phyloP scores from a whole-genome alignment of 2,797 vertebrate species.

The Danio aesculapii region DNA sequence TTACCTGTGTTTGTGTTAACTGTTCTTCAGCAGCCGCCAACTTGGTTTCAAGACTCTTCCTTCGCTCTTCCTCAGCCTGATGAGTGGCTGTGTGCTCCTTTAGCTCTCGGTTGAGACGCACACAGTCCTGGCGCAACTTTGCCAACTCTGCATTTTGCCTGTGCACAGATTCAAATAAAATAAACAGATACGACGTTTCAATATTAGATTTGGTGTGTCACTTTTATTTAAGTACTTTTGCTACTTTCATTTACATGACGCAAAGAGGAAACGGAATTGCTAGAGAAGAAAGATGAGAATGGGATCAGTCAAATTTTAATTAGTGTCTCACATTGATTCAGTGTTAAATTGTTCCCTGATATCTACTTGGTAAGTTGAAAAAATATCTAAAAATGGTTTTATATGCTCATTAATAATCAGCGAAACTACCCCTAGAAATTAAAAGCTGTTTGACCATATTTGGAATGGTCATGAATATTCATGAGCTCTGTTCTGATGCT shows the following conservation, averaged over 20 bases:
- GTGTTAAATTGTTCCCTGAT: too few species aligned
- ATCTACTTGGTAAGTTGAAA: too few species aligned
- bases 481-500: too few species aligned
- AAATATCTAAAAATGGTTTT: too few species aligned
- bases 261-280: background rate
- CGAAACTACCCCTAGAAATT: too few species aligned
- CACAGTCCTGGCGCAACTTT: constrained; percentile 86
- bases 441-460: too few species aligned
- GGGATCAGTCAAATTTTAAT: background rate
- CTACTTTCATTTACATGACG: background rate
- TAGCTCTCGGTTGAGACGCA: constrained; percentile 83
- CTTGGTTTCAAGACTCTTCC: constrained; percentile 82
- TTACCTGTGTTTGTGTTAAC: constrained; percentile 81
- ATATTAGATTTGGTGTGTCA: background rate
- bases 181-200: background rate
- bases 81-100: constrained; percentile 77
- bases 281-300: background rate
- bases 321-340: background rate
- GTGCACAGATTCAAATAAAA: constrained; percentile 11
- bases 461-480: too few species aligned
- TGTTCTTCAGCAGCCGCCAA: constrained; percentile 75
- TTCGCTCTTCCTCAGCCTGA: constrained; percentile 81
- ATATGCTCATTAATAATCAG: too few species aligned
- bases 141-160: constrained; percentile 90
- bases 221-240: background rate